Percentiles rank a stretch among this genome's conserved stretches.
Evolutionary conservation across 2,888 invertebrate genomes (phyloP).

Genomic region (Harmothoe impar): DNA sequence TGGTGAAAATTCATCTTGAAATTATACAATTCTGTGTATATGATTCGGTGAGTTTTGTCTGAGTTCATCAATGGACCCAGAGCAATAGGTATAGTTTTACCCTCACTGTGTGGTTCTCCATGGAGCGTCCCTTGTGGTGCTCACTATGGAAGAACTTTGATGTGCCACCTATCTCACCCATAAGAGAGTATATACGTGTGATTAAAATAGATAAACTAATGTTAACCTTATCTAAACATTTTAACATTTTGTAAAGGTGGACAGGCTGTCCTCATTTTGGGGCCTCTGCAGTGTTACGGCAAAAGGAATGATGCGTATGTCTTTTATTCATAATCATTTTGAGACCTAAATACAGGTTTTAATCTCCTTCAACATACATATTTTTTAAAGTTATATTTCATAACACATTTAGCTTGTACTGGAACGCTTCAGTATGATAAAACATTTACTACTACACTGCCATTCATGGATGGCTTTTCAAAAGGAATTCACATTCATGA

Average conservation of each 20-base stretch:
- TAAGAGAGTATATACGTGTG: not conserved
- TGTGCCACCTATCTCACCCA: not conserved
- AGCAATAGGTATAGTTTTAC: too few species aligned
- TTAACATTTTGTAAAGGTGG: not conserved
- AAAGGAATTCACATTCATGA: too few species aligned
- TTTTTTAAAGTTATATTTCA: too few species aligned
- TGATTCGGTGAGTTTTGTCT: too few species aligned
- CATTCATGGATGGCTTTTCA: too few species aligned
- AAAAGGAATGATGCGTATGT: not conserved
- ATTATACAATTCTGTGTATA: too few species aligned
- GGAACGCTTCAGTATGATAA: too few species aligned
- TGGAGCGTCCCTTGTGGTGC: not conserved
- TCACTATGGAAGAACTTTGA: not conserved
- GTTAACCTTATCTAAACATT: not conserved
- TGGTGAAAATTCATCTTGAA: too few species aligned
- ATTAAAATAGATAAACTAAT: not conserved
- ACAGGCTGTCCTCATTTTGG: not conserved
- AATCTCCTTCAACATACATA: too few species aligned
- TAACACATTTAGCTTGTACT: too few species aligned
- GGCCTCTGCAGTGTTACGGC: conserved; percentile 13
- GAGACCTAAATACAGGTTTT: not conserved
- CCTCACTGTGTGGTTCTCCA: not conserved
- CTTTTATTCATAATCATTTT: not conserved
- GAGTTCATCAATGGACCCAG: too few species aligned
- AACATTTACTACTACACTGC: too few species aligned